Evolutionary conservation across 2,797 vertebrate genomes (phyloP).

Genomic region (Muscicapa striata): DNA sequence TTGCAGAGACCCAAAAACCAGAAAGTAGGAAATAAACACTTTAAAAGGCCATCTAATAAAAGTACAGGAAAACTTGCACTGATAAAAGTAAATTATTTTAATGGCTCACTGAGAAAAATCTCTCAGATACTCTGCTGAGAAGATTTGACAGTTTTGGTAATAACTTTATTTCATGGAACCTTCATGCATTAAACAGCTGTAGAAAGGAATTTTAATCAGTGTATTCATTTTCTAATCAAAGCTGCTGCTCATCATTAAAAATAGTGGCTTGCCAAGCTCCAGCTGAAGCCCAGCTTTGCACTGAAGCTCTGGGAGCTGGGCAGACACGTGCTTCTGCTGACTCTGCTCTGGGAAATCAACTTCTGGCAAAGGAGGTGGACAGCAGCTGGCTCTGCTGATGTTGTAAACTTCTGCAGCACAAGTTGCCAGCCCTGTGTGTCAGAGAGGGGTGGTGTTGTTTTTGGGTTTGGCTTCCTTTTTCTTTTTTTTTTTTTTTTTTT

Average conservation of each 20-base stretch:
- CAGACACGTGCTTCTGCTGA: background rate
- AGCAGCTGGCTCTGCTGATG: background rate
- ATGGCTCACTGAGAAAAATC: background rate
- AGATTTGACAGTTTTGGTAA: background rate
- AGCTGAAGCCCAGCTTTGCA: background rate
- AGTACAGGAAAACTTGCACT: background rate
- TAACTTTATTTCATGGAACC: background rate
- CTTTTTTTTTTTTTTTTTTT: background rate
- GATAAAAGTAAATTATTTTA: background rate
- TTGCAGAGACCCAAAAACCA: background rate
- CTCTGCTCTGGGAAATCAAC: background rate
- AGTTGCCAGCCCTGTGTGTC: background rate
- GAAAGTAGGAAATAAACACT: background rate
- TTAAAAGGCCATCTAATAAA: background rate
- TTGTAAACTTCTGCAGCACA: background rate
- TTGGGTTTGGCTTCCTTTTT: background rate
- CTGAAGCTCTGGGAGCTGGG: background rate
- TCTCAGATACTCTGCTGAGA: background rate
- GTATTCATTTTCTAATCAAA: background rate
- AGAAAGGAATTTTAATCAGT: background rate
- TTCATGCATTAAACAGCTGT: background rate
- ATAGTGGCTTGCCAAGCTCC: background rate
- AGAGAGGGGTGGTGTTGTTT: background rate
- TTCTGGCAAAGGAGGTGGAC: background rate
- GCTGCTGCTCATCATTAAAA: background rate